Evolutionary conservation across 1,140 invertebrate genomes (phyloP), one percentile per base, ranked within the genome.

Genomic region (Aplysia californica): DNA sequence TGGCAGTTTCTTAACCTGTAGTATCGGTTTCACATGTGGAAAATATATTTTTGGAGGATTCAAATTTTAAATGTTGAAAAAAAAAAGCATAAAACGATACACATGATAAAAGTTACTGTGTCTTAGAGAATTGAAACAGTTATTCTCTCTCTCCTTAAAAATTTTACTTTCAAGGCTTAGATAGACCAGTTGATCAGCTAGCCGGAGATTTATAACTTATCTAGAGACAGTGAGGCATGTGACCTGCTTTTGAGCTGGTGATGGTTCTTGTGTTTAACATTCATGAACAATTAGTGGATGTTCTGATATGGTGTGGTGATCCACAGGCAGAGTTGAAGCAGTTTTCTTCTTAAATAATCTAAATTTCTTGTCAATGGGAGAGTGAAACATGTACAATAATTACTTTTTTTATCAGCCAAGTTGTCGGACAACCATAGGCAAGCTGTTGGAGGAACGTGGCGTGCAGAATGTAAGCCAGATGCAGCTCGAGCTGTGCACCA

Each of bases 401-500:
- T 15, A 69, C 21, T 20, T 3, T 18, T 20, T 15, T 69, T 39
- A 35, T 69, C 71, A 85, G 84, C 75, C 79, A 55, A 82, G 80
- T 0, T 86, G 84, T 75, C 18, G 20, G 2, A 29, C 65, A 20
- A 50, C 65, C 10, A 23, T 86, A 38, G 73, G 76, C 3, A 26
- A 61, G 2, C 1, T 81, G 18, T 59, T 84, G 38, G 20, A 55
- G 29, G n/a, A 39, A 3, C 29, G 65, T 21, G 79, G 78, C 6
- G 75, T 67, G 23, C 74, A 65, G 10, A 76, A 65, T 29, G 26
- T 81, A 29, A 79, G 80, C 0, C 31, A 80, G 20, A 50, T 87
- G 35, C 82, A 84, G 67, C 58, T 75, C 23, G 85, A 86, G 71
- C 84, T 86, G 21, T 88, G 87, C 82, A 84, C 83, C 50, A 87